phyloP scores from a whole-genome alignment of 2,113 vertebrate species.

The Antennarius striatus region DNA sequence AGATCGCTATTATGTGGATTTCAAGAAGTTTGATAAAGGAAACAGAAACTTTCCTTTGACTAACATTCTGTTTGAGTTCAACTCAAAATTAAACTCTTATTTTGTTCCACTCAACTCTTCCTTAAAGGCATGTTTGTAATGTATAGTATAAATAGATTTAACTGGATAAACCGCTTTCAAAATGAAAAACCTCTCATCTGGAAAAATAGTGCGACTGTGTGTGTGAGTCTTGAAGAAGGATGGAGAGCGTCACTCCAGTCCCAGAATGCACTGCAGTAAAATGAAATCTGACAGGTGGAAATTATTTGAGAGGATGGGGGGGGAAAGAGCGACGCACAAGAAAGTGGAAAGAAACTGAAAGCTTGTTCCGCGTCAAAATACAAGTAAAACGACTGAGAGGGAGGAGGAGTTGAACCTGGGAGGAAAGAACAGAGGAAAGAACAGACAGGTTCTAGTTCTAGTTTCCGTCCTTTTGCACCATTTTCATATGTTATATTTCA shows the following conservation, averaged over 20 bases:
- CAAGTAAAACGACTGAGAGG: slow-evolving; percentile 2
- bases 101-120: too few relatives aligned
- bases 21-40: slow-evolving; percentile 26
- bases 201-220: too few relatives aligned
- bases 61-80: slow-evolving; percentile 1
- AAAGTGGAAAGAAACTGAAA: background rate
- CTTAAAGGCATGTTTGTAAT: too few relatives aligned
- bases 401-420: slow-evolving; percentile 9
- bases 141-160: too few relatives aligned
- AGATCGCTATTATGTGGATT: slow-evolving; percentile 37
- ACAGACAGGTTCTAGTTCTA: background rate
- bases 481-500: slow-evolving; percentile 57
- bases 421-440: slow-evolving; percentile 2
- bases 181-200: too few relatives aligned
- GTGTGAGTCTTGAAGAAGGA: background rate
- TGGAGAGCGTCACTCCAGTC: background rate
- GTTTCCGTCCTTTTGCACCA: background rate
- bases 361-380: slow-evolving; percentile 21
- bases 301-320: slow-evolving; percentile 28
- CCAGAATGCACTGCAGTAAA: background rate
- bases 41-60: background rate
- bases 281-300: slow-evolving; percentile 57
- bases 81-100: background rate
- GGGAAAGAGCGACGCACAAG: background rate
- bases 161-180: too few relatives aligned